Evolutionary conservation across 2,888 invertebrate species (phyloP), one percentile per base, ranked within the genome.

Genomic region (Orthosia incerta): DNA sequence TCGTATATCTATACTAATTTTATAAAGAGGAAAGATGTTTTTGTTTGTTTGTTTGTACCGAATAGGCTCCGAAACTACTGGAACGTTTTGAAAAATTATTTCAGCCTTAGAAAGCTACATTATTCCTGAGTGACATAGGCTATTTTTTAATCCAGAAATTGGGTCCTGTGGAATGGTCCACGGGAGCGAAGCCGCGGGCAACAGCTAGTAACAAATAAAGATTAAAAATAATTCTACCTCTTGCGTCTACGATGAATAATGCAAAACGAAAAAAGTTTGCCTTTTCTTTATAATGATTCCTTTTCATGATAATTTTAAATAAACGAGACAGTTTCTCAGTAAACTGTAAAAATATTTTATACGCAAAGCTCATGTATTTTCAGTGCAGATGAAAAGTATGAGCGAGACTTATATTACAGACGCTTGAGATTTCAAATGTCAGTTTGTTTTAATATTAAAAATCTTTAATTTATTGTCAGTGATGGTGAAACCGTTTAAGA

Each of bases 321-420:
- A 67, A 67, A 79, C 64, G 45, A 83, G 64, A 65, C 72, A 60
- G 65, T 46, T 71, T 70, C 71, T 56, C 26, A 51, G 55, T 50
- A 71, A 77, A 63, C 23, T 72, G 18, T 60, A 48, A 71, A 65
- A 57, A 64, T 68, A 76, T 71, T 61, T 80, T 31, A 61, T 64
- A 50, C 53, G 26, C 20, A 63, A 70, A 46, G 26, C 68, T 53
- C 50, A 18, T 59, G n/a, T 63, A 71, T 74, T 73, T 74, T 56
- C 50, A 70, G 53, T 13, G 48, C 70, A 68, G 16, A 70, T 60
- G 48, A 63, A 60, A 83, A 60, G n/a, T 62, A 61, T 65, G 59
- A 71, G 45, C 26, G 53, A 68, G 53, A 68, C 23, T 53, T 68
- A 26, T 50, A 51, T 59, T 55, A 48, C 65, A 50, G 39, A 69